These are phyloP conservation scores for Oophaga sylvatica DNA, from an alignment of 2,797 vertebrate genomes.

Conservation along the genomic window DNA sequence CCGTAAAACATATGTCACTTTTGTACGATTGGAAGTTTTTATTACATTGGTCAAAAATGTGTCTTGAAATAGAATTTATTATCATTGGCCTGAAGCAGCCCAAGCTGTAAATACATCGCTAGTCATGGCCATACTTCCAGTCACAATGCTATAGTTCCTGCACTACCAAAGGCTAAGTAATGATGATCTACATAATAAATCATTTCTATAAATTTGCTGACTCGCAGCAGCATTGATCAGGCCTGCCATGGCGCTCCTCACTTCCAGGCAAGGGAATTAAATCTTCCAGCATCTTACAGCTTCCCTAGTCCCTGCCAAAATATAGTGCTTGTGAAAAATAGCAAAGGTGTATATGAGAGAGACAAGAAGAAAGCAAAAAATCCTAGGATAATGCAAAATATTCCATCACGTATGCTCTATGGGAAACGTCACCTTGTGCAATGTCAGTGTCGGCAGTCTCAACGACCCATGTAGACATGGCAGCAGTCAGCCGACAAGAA, in stretches of 20 bases:
- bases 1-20: constrained; percentile 22
- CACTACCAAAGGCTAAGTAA: constrained; percentile 43
- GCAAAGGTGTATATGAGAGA: constrained; percentile 31
- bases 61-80: constrained; percentile 28
- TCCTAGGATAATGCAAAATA: not conserved
- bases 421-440: not conserved
- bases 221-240: constrained; percentile 55
- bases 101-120: constrained; percentile 37
- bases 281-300: constrained; percentile 50
- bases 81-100: not conserved
- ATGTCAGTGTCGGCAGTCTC: not conserved
- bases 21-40: constrained; percentile 12
- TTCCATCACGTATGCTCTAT: not conserved
- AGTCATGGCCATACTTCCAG: constrained; percentile 17
- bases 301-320: constrained; percentile 44
- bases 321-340: constrained; percentile 40
- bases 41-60: constrained; percentile 15
- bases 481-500: too few relatives aligned
- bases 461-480: too few relatives aligned
- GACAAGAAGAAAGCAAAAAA: not conserved
- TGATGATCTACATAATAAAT: constrained; percentile 53
- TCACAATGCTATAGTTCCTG: constrained; percentile 20
- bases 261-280: constrained; percentile 53
- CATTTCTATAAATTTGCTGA: constrained; percentile 54
- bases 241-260: constrained; percentile 33